Evolutionary conservation across 2,888 invertebrate genomes (phyloP).

Genomic region (Mimachlamys varia): DNA sequence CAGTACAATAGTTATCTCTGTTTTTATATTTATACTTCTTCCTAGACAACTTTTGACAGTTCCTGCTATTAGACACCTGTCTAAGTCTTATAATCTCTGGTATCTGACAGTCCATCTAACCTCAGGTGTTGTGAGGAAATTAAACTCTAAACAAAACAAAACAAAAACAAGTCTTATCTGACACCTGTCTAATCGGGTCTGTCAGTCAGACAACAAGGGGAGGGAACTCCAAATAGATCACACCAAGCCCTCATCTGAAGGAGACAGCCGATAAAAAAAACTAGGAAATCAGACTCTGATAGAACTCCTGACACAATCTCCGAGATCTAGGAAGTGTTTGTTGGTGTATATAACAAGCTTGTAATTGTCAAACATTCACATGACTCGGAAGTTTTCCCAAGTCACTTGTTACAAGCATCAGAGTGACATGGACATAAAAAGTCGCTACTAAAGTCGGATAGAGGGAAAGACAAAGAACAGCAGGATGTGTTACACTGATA

Average conservation of each 20-base stretch:
- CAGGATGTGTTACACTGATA: conserved; percentile 5
- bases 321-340: background rate
- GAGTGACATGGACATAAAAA: background rate
- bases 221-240: background rate
- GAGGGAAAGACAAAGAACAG: background rate
- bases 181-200: background rate
- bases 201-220: conserved; percentile 12
- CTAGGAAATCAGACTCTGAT: background rate
- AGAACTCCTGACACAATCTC: background rate
- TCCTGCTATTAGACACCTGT: too few species aligned
- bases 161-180: background rate
- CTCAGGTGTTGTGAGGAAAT: background rate
- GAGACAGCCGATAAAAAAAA: background rate
- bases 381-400: background rate
- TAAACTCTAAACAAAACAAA: background rate
- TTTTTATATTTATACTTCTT: too few species aligned
- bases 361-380: background rate
- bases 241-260: background rate
- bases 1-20: too few species aligned
- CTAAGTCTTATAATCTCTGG: too few species aligned
- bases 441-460: background rate
- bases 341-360: background rate
- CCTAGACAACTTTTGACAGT: too few species aligned
- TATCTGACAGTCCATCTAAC: too few species aligned
- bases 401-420: conserved; percentile 6